Conservation (phyloP, 2,113 vertebrate genomes). For the Larimichthys polyactis region DNA sequence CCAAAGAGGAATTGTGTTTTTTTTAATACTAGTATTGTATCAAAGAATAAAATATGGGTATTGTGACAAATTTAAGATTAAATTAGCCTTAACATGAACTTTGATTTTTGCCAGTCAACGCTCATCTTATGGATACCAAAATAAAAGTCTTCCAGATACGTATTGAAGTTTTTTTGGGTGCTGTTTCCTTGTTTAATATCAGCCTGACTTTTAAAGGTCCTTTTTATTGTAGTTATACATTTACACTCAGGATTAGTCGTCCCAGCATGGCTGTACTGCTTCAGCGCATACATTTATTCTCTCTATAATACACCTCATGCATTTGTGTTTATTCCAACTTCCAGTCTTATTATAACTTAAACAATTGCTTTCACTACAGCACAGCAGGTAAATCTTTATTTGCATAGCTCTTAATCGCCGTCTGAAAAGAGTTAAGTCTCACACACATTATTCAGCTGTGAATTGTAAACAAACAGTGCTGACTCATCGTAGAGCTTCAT, state of each 20-base stretch:
- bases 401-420: conserved; percentile 18
- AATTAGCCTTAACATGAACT: neutral
- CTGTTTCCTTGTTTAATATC: neutral
- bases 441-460: neutral
- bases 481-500: neutral
- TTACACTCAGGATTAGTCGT: neutral
- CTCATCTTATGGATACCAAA: neutral
- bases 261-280: neutral
- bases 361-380: neutral
- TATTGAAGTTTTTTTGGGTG: neutral
- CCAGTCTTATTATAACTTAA: neutral
- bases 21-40: too few relatives aligned
- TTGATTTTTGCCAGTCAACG: neutral
- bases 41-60: too few relatives aligned
- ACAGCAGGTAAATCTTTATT: conserved; percentile 4
- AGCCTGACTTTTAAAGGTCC: neutral
- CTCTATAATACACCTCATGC: neutral
- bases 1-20: too few relatives aligned
- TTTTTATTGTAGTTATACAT: neutral
- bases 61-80: too few relatives aligned
- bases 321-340: conserved; percentile 9
- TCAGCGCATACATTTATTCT: neutral
- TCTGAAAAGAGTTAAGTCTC: neutral
- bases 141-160: neutral
- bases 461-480: conserved; percentile 6